Evolutionary conservation across 2,113 vertebrate genomes (phyloP), one percentile per base, ranked within the genome.

Genomic region (Forbesichthys agassizii): DNA sequence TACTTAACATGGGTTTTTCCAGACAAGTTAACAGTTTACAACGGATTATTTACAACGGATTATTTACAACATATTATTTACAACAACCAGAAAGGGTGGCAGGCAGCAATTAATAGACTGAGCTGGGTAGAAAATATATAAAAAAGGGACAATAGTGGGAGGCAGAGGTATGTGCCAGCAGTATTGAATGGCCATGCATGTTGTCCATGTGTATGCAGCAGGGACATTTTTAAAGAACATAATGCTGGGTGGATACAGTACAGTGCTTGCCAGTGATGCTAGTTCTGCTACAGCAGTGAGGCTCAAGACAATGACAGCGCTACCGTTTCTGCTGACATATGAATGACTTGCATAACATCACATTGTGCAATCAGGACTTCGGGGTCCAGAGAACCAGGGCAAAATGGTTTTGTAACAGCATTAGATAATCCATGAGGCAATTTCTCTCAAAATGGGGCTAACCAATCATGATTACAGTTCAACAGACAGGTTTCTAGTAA

Each of bases 281-380:
- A 42, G 36, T 42, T 42, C 36, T 42, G 36, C 36, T 20, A 76
- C 65, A 67, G 60, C 68, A 27, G 27, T 27, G 27, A 27, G 27
- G 27, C 27, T 27, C 27, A 27, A 27, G 27, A 2, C 27, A 74
- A 62, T 82, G 58, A 70, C 73, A 74, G 77, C 61, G 73, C 70
- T 61, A 73, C 69, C 68, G 36, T 58, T 72, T 70, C 76, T 71
- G 78, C 36, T 85, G 84, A 81, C 82, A 88, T 81, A 79, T 82
- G 69, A 81, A 77, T 27, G 71, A 63, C 85, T 91, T 90, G 77
- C 80, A 82, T 90, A 92, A 91, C 84, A 73, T 86, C 83, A 74
- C 76, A 84, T 88, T 88, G 84, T 88, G 86, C 83, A 90, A 90
- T 77, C 77, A 74, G 74, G 75, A 75, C 74, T 86, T 56, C 68